Evolutionary conservation across 2,888 invertebrate species (phyloP).

Genomic region (Neocrepidodera transversa): DNA sequence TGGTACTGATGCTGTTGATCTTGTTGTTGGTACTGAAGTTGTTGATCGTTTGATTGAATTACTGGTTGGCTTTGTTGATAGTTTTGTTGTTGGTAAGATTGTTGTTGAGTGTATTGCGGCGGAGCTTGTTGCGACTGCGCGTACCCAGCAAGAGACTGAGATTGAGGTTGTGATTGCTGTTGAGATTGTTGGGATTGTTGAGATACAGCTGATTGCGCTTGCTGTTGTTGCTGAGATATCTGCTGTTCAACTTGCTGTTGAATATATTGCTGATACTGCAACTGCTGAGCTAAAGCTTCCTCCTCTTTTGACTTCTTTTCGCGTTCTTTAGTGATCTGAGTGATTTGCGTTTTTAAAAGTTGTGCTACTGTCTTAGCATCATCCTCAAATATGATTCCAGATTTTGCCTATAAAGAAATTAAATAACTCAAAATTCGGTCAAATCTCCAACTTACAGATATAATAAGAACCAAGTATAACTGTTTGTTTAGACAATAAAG

Average conservation of each 20-base stretch:
- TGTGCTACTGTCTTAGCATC: constrained; percentile 91
- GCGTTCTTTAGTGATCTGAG: constrained; percentile 71
- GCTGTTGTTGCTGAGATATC: constrained; percentile 55
- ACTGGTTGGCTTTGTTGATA: constrained; percentile 42
- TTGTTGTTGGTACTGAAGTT: constrained; percentile 40
- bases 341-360: constrained; percentile 88
- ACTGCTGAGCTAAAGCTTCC: constrained; percentile 62
- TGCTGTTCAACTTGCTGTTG: constrained; percentile 66
- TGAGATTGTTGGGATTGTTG: constrained; percentile 62
- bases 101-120: constrained; percentile 43
- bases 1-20: too few species aligned
- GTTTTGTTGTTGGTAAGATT: constrained; percentile 36
- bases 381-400: constrained; percentile 93
- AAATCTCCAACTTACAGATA: constrained; percentile 34
- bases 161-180: constrained; percentile 53
- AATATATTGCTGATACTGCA: constrained; percentile 66
- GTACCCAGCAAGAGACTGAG: constrained; percentile 40
- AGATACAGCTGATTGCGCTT: constrained; percentile 43
- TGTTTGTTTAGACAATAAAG: constrained; percentile 36
- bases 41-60: constrained; percentile 36
- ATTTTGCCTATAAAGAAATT: constrained; percentile 69
- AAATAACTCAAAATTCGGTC: background rate
- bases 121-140: constrained; percentile 45
- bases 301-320: constrained; percentile 62
- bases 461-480: constrained; percentile 32